Percentiles rank a stretch among this genome's conserved stretches.
Evolutionary conservation across 2,888 invertebrate genomes (phyloP).

Genomic region (Parnassius apollo): DNA sequence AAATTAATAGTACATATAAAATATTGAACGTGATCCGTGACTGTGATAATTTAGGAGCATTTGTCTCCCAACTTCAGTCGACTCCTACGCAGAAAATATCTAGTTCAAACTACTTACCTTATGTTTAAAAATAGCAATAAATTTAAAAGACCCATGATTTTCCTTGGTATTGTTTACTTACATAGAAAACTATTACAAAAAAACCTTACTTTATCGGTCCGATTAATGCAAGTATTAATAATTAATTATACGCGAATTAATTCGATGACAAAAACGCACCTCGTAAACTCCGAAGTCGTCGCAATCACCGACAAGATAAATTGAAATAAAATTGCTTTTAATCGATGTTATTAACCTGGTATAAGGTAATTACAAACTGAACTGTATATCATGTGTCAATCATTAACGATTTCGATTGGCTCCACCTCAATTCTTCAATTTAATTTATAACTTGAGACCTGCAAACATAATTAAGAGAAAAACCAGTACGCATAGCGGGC

Average conservation of each 20-base stretch:
- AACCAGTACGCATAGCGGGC: neutral
- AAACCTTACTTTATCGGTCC: neutral
- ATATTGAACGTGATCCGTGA: no score
- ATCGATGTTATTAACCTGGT: slow-evolving; percentile 23
- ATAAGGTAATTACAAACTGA: slow-evolving; percentile 12
- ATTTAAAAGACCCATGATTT: no score
- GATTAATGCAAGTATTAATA: slow-evolving; percentile 5
- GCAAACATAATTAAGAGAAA: slow-evolving; percentile 3
- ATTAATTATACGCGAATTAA: slow-evolving; percentile 12
- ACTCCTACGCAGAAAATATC: no score
- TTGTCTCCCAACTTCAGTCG: no score
- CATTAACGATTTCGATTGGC: slow-evolving; percentile 5
- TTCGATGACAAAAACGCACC: slow-evolving; percentile 18
- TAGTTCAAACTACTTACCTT: no score
- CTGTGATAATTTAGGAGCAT: no score
- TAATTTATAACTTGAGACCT: slow-evolving; percentile 6
- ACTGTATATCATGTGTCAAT: slow-evolving; percentile 11
- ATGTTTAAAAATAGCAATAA: no score
- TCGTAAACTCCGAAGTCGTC: neutral
- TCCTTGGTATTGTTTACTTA: no score
- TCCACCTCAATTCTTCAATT: slow-evolving; percentile 11
- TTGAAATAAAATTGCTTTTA: slow-evolving; percentile 23
- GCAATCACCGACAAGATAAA: slow-evolving; percentile 16
- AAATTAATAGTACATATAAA: no score
- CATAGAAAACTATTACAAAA: neutral